Base-by-base conservation (phyloP, 2,113 vertebrate species). In the Cephalopterus ornatus region DNA sequence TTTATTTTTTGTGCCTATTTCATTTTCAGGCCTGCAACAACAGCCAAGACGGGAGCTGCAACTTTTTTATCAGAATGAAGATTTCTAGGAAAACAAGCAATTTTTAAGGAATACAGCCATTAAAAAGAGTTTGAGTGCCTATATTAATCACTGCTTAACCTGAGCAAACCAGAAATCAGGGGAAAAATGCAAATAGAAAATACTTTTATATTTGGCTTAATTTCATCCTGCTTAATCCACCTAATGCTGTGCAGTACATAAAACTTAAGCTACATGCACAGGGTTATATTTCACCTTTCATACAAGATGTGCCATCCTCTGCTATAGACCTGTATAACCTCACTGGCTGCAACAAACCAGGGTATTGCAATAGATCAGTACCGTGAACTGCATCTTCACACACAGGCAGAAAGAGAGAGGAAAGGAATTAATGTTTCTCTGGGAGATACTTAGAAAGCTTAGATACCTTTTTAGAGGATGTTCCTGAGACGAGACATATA, bases 381-480 rank as follows among this genome's bases (percentile, higher is more conserved):
- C 23, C 20, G 35, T 12, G 52, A 93, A 33, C 26, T 73, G 37
- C 41, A 70, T 18, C 22, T 68, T 76, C 21, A 49, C 2, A 3
- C 14, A 49, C 1, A 66, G 17, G 28, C 27, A 32, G 18, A 68
- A 55, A 32, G 5, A 75, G 24, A 81, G 8, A 4, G 32, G 2
- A 46, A 35, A 65, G 23, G 67, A 76, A 76, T 0, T 0, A 9
- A 4, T 49, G 5, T 14, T 42, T 63, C 65, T 68, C 56, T 82
- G 49, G 9, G 87, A 30, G 18, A n/a, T 8, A 41, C 22, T 5
- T 56, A 15, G 17, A 71, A 87, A 55, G 42, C 22, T 67, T 14
- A 63, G 24, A 35, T 28, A 10, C 8, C 3, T 32, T 85, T 71
- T 35, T 22, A 78, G 44, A 85, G 19, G 28, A 33, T 68, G 22